Percentiles rank a stretch among this genome's conserved stretches.
Evolutionary conservation across 1,140 invertebrate genomes (phyloP).

Genomic region (Hylaeus anthracinus): DNA sequence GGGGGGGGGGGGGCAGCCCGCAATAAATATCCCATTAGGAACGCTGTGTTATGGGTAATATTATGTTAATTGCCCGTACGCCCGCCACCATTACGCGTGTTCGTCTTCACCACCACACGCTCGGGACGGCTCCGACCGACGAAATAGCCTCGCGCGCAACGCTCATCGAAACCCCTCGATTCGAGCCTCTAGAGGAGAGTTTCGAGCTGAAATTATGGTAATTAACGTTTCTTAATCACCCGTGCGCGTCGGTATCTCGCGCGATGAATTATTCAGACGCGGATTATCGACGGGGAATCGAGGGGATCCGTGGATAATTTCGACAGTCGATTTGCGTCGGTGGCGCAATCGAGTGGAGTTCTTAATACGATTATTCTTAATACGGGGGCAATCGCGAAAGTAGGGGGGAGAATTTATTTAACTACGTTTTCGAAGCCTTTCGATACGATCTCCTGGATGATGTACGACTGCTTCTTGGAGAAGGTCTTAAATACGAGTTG

Average conservation of each 20-base stretch:
- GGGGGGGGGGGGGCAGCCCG: not conserved
- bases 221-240: constrained; percentile 25
- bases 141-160: not conserved
- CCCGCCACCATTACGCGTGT: constrained; percentile 12
- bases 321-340: not conserved
- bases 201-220: constrained; percentile 3
- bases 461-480: no score
- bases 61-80: constrained; percentile 59
- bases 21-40: constrained; percentile 67
- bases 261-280: constrained; percentile 12
- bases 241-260: not conserved
- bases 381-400: no score
- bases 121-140: not conserved
- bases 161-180: not conserved
- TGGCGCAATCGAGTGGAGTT: not conserved
- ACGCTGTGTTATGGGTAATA: constrained; percentile 60
- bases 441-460: no score
- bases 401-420: no score
- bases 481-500: no score
- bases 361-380: no score
- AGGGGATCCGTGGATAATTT: constrained; percentile 17
- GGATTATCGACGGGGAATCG: not conserved
- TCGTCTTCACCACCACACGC: not conserved
- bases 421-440: no score
- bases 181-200: not conserved